These are phyloP conservation scores for Ctenopoma multispine DNA, from an alignment of 2,797 vertebrate species.

Conservation along the genomic window DNA sequence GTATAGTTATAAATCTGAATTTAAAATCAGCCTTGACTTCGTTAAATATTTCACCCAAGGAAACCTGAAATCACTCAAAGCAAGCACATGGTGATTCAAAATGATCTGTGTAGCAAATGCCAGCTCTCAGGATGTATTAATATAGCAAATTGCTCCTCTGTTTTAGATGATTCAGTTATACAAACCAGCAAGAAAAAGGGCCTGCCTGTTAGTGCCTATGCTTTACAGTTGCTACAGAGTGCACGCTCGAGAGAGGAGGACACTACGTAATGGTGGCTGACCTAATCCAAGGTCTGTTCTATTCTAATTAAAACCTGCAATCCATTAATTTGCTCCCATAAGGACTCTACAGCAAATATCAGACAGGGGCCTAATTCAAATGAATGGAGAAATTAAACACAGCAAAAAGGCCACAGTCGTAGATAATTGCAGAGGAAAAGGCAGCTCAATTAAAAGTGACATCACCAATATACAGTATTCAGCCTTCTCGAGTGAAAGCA, in stretches of 20 bases:
- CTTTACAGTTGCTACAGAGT: slow-evolving; percentile 13
- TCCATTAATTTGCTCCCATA: slow-evolving; percentile 67
- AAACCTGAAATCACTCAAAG: slow-evolving; percentile 24
- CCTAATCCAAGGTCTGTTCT: slow-evolving; percentile 61
- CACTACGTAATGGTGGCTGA: slow-evolving; percentile 46
- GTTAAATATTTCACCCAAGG: neutral
- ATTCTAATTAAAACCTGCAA: slow-evolving; percentile 73
- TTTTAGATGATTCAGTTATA: slow-evolving; percentile 39
- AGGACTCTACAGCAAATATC: slow-evolving; percentile 49
- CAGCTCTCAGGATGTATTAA: slow-evolving; percentile 46
- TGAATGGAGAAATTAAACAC: slow-evolving; percentile 70
- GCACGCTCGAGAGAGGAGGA: slow-evolving; percentile 21
- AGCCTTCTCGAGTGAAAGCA: slow-evolving; percentile 54
- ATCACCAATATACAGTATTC: slow-evolving; percentile 58
- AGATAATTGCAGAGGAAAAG: slow-evolving; percentile 66
- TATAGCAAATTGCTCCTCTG: slow-evolving; percentile 36
- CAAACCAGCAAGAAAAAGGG: slow-evolving; percentile 20
- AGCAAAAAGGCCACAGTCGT: slow-evolving; percentile 64
- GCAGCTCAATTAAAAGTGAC: slow-evolving; percentile 63
- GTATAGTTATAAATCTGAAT: slow-evolving; percentile 21
- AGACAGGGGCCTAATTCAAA: slow-evolving; percentile 65
- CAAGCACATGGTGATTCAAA: slow-evolving; percentile 23
- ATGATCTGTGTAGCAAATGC: slow-evolving; percentile 32
- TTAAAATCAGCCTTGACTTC: slow-evolving; percentile 1
- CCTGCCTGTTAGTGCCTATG: slow-evolving; percentile 10